Conservation (phyloP, 1,140 invertebrate genomes). For the Leucophenga varia region DNA sequence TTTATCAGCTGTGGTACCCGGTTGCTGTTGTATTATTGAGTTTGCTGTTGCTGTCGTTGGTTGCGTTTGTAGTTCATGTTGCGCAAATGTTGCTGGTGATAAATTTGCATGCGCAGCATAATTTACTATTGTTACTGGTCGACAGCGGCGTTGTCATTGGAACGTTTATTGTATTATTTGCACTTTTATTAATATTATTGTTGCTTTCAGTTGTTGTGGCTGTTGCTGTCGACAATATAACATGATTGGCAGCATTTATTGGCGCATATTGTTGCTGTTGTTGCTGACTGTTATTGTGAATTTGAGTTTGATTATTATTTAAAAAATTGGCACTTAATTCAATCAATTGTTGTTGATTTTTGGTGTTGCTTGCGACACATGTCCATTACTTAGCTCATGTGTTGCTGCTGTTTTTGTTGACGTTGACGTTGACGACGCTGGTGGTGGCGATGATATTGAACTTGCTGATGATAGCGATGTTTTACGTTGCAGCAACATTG, state of each 20-base stretch:
- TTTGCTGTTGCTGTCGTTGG: slow-evolving; percentile 20
- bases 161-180: slow-evolving; percentile 1
- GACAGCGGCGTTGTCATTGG: slow-evolving; percentile 2
- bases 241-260: slow-evolving; percentile 56
- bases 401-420: slow-evolving; percentile 9
- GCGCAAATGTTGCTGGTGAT: slow-evolving; percentile 36
- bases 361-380: slow-evolving; percentile 6
- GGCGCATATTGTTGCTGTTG: slow-evolving; percentile 53
- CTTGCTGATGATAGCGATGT: slow-evolving; percentile 51
- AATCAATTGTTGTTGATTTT: slow-evolving; percentile 9
- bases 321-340: slow-evolving; percentile 39
- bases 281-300: slow-evolving; percentile 58
- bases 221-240: slow-evolving; percentile 6
- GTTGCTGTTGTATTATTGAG: background rate
- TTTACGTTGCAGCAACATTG: slow-evolving; percentile 53
- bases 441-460: slow-evolving; percentile 36
- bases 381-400: slow-evolving; percentile 13
- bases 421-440: slow-evolving; percentile 17
- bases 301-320: slow-evolving; percentile 41
- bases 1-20: background rate
- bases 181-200: slow-evolving; percentile 16
- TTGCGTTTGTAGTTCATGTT: slow-evolving; percentile 40
- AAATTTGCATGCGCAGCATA: slow-evolving; percentile 31
- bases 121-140: slow-evolving; percentile 14
- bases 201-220: slow-evolving; percentile 10